A percentile compares a stretch with the other conserved stretches of the same genome.
Conservation (phyloP, 2,113 vertebrate genomes). For the Dicentrarchus labrax region DNA sequence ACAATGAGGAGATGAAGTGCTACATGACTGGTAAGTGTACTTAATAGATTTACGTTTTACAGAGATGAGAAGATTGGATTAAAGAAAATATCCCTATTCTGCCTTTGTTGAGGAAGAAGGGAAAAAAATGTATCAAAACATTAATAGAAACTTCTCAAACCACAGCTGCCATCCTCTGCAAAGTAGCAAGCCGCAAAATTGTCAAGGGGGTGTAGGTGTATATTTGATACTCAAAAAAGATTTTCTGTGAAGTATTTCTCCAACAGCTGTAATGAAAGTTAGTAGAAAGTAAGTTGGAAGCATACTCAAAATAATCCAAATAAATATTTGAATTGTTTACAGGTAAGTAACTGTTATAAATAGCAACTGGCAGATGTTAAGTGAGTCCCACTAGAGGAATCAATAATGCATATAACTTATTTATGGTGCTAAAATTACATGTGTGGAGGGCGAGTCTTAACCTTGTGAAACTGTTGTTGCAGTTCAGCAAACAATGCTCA, state of each 20-base stretch:
- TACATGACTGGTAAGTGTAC: constrained; percentile 95
- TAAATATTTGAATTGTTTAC: background rate
- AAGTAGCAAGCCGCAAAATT: background rate
- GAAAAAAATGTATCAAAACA: background rate
- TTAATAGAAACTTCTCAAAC: background rate
- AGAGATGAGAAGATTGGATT: background rate
- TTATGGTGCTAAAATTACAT: constrained; percentile 17
- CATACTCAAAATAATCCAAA: background rate
- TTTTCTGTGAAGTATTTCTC: background rate
- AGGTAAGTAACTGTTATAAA: constrained; percentile 6
- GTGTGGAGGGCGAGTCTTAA: background rate
- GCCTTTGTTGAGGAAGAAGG: background rate
- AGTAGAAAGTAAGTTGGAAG: background rate
- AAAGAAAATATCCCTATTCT: background rate
- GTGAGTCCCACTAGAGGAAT: constrained; percentile 18
- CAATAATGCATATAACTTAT: constrained; percentile 7
- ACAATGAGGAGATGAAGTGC: constrained; percentile 96
- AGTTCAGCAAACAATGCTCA: constrained; percentile 28
- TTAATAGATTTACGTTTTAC: background rate
- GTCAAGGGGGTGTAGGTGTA: background rate
- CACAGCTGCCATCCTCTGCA: background rate
- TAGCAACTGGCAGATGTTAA: constrained; percentile 26
- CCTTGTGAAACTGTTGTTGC: constrained; percentile 1
- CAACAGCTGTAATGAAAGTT: background rate
- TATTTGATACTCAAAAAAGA: background rate